Evolutionary conservation across 2,113 vertebrate species (phyloP), one percentile per base, ranked within the genome.

Genomic region (Nansenia antarctica): DNA sequence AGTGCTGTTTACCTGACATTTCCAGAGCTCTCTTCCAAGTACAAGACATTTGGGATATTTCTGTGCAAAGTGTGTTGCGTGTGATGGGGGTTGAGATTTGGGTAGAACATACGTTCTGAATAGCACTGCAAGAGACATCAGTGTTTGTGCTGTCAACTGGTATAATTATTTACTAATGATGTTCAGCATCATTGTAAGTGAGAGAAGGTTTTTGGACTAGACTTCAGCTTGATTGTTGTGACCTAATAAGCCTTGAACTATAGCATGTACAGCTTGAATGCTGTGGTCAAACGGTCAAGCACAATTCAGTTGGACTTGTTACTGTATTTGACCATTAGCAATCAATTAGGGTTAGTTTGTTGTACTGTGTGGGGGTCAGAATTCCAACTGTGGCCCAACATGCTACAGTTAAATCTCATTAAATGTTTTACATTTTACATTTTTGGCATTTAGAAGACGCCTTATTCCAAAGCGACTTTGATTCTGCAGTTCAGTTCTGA

Each of bases 401-500:
- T 89, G 85, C 84, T 73, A 29, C 70, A 58, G 74, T 76, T 81
- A 74, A 83, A 53, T 65, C 77, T n/a, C n/a, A n/a, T n/a, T n/a
- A n/a, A n/a, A n/a, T n/a, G n/a, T n/a, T n/a, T n/a, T n/a, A n/a
- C n/a, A n/a, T n/a, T n/a, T n/a, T n/a, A n/a, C n/a, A n/a, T n/a
- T n/a, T n/a, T n/a, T n/a, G n/a, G n/a, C n/a, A n/a, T n/a, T n/a
- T n/a, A n/a, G n/a, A n/a, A n/a, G n/a, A n/a, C n/a, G n/a, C n/a
- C n/a, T n/a, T n/a, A n/a, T n/a, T n/a, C n/a, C n/a, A n/a, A n/a
- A n/a, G n/a, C n/a, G n/a, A n/a, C n/a, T n/a, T n/a, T n/a, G n/a
- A n/a, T n/a, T n/a, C n/a, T n/a, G n/a, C n/a, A n/a, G n/a, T n/a
- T n/a, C n/a, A n/a, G n/a, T n/a, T n/a, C n/a, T n/a, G n/a, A n/a